Conservation (phyloP, 2,888 invertebrate genomes). For the Charanyca ferruginea region DNA sequence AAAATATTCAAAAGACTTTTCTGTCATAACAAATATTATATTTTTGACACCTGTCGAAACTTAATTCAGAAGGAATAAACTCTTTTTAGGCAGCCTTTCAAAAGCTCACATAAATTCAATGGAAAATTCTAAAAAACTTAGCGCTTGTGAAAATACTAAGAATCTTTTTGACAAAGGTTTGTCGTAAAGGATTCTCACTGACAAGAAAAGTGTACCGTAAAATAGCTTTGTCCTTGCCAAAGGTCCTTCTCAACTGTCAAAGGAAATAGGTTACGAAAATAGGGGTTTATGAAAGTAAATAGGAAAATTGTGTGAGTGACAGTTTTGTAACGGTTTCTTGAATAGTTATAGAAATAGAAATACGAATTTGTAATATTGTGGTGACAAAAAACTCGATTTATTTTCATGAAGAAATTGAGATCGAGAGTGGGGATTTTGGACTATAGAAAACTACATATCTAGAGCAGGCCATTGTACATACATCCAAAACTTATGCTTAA, state of each 20-base stretch:
- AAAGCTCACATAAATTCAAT: constrained; percentile 19
- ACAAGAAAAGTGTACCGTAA: constrained; percentile 49
- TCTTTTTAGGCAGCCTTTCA: not conserved
- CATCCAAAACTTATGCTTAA: too few relatives aligned
- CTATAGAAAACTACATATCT: too few relatives aligned
- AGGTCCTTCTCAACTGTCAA: constrained; percentile 47
- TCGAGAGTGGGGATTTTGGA: too few relatives aligned
- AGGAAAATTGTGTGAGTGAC: constrained; percentile 36
- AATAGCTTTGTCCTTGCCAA: constrained; percentile 46
- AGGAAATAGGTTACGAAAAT: constrained; percentile 36
- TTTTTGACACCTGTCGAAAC: not conserved
- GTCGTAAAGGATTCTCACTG: constrained; percentile 36
- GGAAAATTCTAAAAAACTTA: not conserved
- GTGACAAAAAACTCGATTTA: not conserved
- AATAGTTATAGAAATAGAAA: constrained; percentile 15
- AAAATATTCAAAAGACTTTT: not conserved
- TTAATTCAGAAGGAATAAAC: not conserved
- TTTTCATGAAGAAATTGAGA: not conserved
- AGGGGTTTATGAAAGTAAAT: constrained; percentile 43
- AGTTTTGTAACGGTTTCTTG: constrained; percentile 34
- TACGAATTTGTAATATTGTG: not conserved
- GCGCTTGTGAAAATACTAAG: constrained; percentile 9
- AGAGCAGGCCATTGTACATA: too few relatives aligned
- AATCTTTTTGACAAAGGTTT: constrained; percentile 51
- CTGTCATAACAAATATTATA: not conserved